Base-by-base conservation (phyloP, 2,797 vertebrate genomes). In the Phrynocephalus guinanensis region DNA sequence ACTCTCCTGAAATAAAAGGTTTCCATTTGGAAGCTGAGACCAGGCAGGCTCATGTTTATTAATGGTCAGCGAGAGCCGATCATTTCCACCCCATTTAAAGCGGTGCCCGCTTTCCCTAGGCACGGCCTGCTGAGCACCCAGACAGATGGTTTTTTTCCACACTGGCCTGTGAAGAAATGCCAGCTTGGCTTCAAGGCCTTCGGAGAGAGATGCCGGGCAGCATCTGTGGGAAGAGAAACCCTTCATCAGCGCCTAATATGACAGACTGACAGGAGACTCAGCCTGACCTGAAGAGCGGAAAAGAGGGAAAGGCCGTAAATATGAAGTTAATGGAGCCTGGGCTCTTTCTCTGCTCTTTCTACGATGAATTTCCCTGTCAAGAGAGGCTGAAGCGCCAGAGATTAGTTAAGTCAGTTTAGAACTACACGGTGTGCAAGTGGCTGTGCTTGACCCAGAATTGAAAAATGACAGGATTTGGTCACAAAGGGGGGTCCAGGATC, bases 261-360 rank as follows among this genome's bases (percentile, higher is more conserved):
- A 44, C n/a, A 11, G 91, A 71, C 84, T 38, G 84, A 79, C 82
- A 82, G 89, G 86, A 18, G 1, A 73, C 79, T 0, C 0, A 52
- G 28, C 28, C 16, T 82, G 93, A 93, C 71, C 92, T 5, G 1
- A 5, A 56, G 30, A 79, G 89, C 20, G 0, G 28, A 15, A 89
- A 33, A 38, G 38, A 38, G 18, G 18, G 60, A 88, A 84, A 56
- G 86, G 87, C 68, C 86, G 75, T 71, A 87, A 92, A 90, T 84
- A 44, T 1, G 85, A 72, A 90, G 86, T 87, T 90, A 92, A 91
- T 79, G 88, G 90, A 73, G 86, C 89, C 89, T 91, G 82, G 72
- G 84, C 33, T 85, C 86, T 16, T 56, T 56, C 20, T 68, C 9
- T 71, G 20, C 72, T 24, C 44, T 13, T 73, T 56, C 81, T 90